Conservation (phyloP, 1,140 invertebrate genomes). For the Lepeophtheirus salmonis region DNA sequence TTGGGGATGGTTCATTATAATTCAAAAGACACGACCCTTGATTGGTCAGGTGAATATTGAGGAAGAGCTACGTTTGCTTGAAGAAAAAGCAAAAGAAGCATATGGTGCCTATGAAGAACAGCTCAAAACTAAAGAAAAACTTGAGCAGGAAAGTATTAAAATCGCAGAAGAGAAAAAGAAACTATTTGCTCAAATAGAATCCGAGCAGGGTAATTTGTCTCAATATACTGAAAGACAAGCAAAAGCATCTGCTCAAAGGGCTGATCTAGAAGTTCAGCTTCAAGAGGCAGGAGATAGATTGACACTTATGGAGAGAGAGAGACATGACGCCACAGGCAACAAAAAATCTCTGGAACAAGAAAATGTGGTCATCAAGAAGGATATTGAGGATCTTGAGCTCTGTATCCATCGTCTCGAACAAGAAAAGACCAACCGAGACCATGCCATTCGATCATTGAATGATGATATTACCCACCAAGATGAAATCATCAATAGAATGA, state of each 20-base stretch:
- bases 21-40: constrained; percentile 94
- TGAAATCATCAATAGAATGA: constrained; percentile 85
- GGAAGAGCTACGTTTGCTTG: constrained; percentile 34
- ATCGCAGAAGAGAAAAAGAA: constrained; percentile 19
- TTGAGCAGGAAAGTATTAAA: constrained; percentile 19
- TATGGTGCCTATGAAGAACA: constrained; percentile 19
- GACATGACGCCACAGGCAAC: constrained; percentile 22
- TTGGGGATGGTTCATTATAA: constrained; percentile 99
- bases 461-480: constrained; percentile 98
- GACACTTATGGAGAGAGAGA: constrained; percentile 20
- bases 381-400: constrained; percentile 35
- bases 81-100: constrained; percentile 19
- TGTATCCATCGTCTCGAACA: constrained; percentile 37
- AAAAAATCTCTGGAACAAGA: constrained; percentile 26
- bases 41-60: constrained; percentile 93
- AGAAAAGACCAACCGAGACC: constrained; percentile 40
- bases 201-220: constrained; percentile 15
- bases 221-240: constrained; percentile 17
- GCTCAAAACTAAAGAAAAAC: constrained; percentile 18
- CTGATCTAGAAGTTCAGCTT: constrained; percentile 19
- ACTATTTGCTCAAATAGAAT: constrained; percentile 18
- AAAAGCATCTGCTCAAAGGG: constrained; percentile 15
- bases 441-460: constrained; percentile 96
- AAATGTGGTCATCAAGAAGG: constrained; percentile 32
- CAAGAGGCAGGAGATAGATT: constrained; percentile 20